Evolutionary conservation across 2,797 vertebrate species (phyloP).

Genomic region (Aplochiton taeniatus): DNA sequence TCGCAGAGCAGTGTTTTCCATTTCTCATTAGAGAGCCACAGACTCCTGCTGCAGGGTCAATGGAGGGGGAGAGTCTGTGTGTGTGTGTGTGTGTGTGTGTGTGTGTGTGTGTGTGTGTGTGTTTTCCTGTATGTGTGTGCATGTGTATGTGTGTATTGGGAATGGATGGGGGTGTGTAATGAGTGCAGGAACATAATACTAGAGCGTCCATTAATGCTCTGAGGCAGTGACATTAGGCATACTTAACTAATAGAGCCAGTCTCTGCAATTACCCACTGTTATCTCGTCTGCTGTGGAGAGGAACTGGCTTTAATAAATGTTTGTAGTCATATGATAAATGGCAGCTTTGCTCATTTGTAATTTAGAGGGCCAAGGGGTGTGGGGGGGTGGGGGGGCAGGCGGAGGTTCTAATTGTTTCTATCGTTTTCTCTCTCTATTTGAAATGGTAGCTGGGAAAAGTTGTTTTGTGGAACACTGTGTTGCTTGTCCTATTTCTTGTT

Average conservation of each 20-base stretch:
- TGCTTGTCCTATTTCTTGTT: slow-evolving; percentile 31
- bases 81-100: slow-evolving; percentile 27
- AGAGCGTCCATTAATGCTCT: slow-evolving; percentile 82
- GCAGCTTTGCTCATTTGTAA: slow-evolving; percentile 77
- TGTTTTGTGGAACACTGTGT: neutral
- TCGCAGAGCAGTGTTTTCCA: slow-evolving; percentile 78
- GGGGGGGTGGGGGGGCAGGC: neutral
- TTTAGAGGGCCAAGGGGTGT: slow-evolving; percentile 67
- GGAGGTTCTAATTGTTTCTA: slow-evolving; percentile 72
- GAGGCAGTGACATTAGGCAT: slow-evolving; percentile 82
- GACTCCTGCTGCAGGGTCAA: slow-evolving; percentile 82
- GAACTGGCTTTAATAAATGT: slow-evolving; percentile 77
- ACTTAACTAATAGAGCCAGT: slow-evolving; percentile 84
- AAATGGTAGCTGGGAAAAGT: slow-evolving; percentile 41
- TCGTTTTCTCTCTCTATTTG: slow-evolving; percentile 39
- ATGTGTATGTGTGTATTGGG: slow-evolving; percentile 44
- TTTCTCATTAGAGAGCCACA: slow-evolving; percentile 82
- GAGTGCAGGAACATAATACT: slow-evolving; percentile 81
- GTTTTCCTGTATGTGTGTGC: slow-evolving; percentile 18
- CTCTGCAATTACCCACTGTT: slow-evolving; percentile 79
- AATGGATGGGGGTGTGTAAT: slow-evolving; percentile 76
- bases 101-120: slow-evolving; percentile 23
- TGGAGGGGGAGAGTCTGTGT: slow-evolving; percentile 62
- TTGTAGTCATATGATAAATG: slow-evolving; percentile 79
- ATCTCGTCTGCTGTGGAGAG: slow-evolving; percentile 77